Conservation (phyloP, 2,797 vertebrate species). For the Pogoniulus pusillus region DNA sequence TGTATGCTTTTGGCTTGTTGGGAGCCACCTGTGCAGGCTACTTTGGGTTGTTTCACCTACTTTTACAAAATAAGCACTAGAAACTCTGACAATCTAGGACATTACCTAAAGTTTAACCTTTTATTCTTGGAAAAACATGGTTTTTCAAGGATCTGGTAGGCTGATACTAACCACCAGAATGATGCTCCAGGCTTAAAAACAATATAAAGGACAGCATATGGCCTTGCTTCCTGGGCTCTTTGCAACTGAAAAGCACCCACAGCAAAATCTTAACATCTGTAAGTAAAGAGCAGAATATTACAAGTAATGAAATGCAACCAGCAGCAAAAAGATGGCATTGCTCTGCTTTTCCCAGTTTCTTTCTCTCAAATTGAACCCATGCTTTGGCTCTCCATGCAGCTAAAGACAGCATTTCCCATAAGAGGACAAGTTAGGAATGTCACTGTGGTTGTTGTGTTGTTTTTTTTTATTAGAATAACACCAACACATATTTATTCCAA, state of each 20-base stretch:
- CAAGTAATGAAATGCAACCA: neutral
- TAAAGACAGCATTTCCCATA: neutral
- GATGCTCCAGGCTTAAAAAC: neutral
- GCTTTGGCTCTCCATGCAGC: neutral
- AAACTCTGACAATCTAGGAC: neutral
- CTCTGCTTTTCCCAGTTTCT: neutral
- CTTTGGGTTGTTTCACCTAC: neutral
- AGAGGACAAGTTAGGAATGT: neutral
- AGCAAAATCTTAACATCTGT: neutral
- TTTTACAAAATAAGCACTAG: neutral
- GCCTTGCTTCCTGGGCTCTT: neutral
- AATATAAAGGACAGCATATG: neutral
- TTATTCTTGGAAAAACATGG: neutral
- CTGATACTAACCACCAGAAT: neutral
- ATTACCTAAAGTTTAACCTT: neutral
- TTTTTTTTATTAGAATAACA: neutral
- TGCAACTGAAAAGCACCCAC: neutral
- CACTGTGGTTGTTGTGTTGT: too few species aligned
- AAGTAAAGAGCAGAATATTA: neutral
- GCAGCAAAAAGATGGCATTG: neutral
- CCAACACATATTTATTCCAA: neutral
- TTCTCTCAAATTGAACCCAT: fast-evolving
- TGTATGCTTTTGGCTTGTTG: fast-evolving
- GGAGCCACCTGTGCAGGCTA: neutral
- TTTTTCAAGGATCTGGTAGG: neutral